A percentile compares a stretch with the other conserved stretches of the same genome.
Evolutionary conservation across 2,888 invertebrate species (phyloP).

Genomic region (Pollenia amentaria): DNA sequence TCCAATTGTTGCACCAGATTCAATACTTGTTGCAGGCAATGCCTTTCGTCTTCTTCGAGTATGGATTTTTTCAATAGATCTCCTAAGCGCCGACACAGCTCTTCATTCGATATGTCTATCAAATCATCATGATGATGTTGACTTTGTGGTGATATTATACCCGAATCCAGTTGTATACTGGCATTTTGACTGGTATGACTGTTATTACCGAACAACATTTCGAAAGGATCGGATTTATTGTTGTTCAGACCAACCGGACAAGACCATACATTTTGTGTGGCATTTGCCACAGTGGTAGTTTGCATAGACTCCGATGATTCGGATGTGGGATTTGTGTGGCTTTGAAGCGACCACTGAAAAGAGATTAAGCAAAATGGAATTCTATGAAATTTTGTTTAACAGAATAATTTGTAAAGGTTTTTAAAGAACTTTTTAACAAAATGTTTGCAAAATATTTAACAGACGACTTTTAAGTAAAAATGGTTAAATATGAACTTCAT

Average conservation of each 20-base stretch:
- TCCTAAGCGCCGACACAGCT: constrained; percentile 79
- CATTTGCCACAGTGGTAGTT: constrained; percentile 53
- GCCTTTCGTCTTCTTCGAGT: constrained; percentile 86
- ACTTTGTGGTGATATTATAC: constrained; percentile 79
- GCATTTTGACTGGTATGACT: constrained; percentile 59
- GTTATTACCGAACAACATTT: constrained; percentile 73
- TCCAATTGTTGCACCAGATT: constrained; percentile 87
- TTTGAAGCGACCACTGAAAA: constrained; percentile 82
- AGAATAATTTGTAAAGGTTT: background rate
- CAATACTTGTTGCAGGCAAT: constrained; percentile 87
- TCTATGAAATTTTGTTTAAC: background rate
- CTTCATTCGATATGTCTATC: constrained; percentile 78
- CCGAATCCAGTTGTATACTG: constrained; percentile 77
- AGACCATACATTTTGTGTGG: constrained; percentile 80
- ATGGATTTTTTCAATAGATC: constrained; percentile 80
- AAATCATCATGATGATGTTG: constrained; percentile 78
- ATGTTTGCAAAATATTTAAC: too few species aligned
- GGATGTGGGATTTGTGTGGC: constrained; percentile 77
- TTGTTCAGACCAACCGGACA: constrained; percentile 62
- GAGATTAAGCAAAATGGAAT: background rate
- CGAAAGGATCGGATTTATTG: constrained; percentile 75
- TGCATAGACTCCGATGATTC: constrained; percentile 71
- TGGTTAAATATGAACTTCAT: too few species aligned
- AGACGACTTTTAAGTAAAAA: too few species aligned
- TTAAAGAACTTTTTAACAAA: too few species aligned